A percentile compares a stretch with the other conserved stretches of the same genome.
phyloP scores from a whole-genome alignment of 2,113 vertebrate species.

The Bubalus kerabau region DNA sequence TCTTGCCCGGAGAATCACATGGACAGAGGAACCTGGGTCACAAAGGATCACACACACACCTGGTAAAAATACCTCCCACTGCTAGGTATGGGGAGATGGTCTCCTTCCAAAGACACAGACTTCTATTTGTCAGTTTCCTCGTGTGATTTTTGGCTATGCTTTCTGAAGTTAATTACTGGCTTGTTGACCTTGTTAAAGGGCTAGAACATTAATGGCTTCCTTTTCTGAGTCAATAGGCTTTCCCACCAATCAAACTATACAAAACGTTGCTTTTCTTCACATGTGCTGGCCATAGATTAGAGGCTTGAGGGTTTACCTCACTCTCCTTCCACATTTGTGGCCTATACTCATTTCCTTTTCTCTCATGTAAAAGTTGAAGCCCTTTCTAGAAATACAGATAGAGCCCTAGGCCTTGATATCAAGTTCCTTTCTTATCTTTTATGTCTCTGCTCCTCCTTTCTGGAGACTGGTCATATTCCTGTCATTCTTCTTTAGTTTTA shows the following conservation, averaged over 20 bases:
- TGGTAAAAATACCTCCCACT: background rate
- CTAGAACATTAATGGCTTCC: accelerated
- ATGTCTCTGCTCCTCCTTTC: background rate
- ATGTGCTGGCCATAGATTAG: too few relatives aligned
- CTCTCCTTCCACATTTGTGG: background rate
- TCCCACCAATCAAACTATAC: background rate
- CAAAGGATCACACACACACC: background rate
- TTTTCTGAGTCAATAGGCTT: background rate
- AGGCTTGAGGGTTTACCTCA: background rate
- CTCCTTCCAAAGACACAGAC: background rate
- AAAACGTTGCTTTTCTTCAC: background rate
- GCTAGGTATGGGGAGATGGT: background rate
- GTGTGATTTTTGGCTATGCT: background rate
- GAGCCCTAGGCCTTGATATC: background rate
- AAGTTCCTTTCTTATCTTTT: background rate
- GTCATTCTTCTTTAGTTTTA: background rate
- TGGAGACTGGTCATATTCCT: background rate
- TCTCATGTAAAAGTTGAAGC: background rate
- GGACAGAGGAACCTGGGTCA: background rate
- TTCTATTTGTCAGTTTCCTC: background rate
- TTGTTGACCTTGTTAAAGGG: background rate
- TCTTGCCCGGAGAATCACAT: background rate
- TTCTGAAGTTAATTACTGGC: background rate
- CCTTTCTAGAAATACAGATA: background rate
- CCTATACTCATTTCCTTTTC: background rate